Percentiles rank a stretch among this genome's conserved stretches.
Evolutionary conservation across 2,113 vertebrate species (phyloP).

Genomic region (Vulpes vulpes): DNA sequence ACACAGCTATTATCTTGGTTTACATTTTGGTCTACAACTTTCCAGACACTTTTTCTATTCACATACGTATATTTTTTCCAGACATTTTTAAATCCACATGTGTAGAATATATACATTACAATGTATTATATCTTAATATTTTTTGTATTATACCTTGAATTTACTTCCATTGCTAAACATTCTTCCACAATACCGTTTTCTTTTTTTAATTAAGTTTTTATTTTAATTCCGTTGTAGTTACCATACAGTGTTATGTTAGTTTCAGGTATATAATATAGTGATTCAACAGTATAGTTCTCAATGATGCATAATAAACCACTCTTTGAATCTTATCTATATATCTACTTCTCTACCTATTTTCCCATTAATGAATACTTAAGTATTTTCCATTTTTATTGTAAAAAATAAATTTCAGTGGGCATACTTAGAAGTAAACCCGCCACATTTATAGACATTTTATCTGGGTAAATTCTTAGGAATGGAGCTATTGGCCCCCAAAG

Average conservation of each 20-base stretch:
- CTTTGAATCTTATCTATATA: background rate
- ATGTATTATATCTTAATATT: constrained; percentile 27
- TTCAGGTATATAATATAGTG: background rate
- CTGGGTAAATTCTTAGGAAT: background rate
- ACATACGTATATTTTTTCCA: too few species aligned
- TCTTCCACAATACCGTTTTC: background rate
- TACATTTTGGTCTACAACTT: background rate
- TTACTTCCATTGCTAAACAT: background rate
- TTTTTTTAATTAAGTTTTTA: background rate
- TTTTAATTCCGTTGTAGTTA: background rate
- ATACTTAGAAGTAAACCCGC: background rate
- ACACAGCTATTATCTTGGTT: background rate
- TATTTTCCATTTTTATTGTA: background rate
- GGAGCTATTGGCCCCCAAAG: background rate
- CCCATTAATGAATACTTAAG: background rate
- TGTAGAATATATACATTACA: background rate
- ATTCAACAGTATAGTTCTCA: background rate
- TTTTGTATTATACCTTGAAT: background rate
- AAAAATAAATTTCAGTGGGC: background rate
- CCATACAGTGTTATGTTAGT: background rate
- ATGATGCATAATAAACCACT: background rate
- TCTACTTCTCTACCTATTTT: background rate
- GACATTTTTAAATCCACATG: background rate
- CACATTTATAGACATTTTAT: constrained; percentile 19
- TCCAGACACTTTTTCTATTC: background rate